Evolutionary conservation across 1,140 invertebrate species (phyloP).

Genomic region (Tachypleus tridentatus): DNA sequence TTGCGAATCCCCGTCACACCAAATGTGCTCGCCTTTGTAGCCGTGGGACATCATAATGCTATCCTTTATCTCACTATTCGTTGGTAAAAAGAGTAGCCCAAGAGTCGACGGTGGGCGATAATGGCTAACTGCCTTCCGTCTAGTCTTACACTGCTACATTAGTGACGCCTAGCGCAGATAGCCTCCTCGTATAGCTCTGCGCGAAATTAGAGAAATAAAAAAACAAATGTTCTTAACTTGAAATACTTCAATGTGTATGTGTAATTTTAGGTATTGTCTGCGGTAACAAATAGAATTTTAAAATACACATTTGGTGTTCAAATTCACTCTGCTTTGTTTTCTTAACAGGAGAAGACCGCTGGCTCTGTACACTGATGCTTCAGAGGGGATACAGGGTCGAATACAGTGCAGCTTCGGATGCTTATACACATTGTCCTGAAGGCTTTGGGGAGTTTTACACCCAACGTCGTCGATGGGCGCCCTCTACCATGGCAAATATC

Average conservation of each 20-base stretch:
- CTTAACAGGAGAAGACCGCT: conserved; percentile 46
- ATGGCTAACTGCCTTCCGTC: too few species aligned
- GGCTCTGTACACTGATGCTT: conserved; percentile 49
- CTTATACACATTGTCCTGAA: conserved; percentile 50
- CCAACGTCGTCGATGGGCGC: conserved; percentile 49
- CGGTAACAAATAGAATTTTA: too few species aligned
- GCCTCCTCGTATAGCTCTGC: too few species aligned
- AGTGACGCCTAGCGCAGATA: too few species aligned
- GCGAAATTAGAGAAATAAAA: not conserved
- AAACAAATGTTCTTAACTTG: not conserved
- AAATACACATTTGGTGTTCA: not conserved
- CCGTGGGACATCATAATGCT: too few species aligned
- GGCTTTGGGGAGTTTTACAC: conserved; percentile 48
- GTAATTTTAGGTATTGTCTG: not conserved
- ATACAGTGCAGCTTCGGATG: conserved; percentile 51
- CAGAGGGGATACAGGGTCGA: conserved; percentile 52
- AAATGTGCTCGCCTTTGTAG: too few species aligned
- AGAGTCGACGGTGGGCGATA: too few species aligned
- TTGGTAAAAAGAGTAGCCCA: too few species aligned
- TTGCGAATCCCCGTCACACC: too few species aligned
- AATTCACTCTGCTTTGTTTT: conserved; percentile 13
- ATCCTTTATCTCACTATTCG: too few species aligned
- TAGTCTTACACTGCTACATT: too few species aligned
- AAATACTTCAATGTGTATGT: not conserved
- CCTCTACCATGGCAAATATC: conserved; percentile 53